Conservation (phyloP, 2,113 vertebrate species). For the Stigmatopora argus region DNA sequence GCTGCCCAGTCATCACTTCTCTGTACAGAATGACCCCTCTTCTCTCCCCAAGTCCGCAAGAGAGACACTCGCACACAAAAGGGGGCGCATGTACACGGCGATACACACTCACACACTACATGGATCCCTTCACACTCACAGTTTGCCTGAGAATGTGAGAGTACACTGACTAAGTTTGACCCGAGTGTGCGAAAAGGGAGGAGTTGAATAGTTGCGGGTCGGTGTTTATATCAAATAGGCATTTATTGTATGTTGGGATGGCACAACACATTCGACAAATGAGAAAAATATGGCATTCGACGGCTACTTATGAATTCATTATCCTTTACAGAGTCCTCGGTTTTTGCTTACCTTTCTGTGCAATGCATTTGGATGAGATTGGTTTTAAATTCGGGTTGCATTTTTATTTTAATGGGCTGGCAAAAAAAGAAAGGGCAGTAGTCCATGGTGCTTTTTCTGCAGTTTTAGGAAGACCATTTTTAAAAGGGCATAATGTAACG, state of each 20-base stretch:
- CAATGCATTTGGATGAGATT: background rate
- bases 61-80: slow-evolving; percentile 1
- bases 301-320: slow-evolving; percentile 23
- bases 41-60: slow-evolving; percentile 33
- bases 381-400: background rate
- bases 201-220: slow-evolving; percentile 15
- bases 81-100: slow-evolving; percentile 12
- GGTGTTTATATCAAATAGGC: slow-evolving; percentile 12
- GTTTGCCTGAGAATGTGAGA: slow-evolving; percentile 57
- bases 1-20: slow-evolving; percentile 64
- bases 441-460: background rate
- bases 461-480: background rate
- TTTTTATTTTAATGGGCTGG: background rate
- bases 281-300: slow-evolving; percentile 7
- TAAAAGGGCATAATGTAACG: background rate
- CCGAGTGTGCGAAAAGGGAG: slow-evolving; percentile 37
- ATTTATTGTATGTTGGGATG: slow-evolving; percentile 5
- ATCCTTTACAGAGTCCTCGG: slow-evolving; percentile 8
- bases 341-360: slow-evolving; percentile 1
- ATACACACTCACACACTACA: slow-evolving; percentile 24
- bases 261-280: background rate
- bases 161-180: slow-evolving; percentile 46
- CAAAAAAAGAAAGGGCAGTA: background rate
- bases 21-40: slow-evolving; percentile 46
- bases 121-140: slow-evolving; percentile 27